phyloP scores from a whole-genome alignment of 2,113 vertebrate genomes.

The Microcebus tavaratra region DNA sequence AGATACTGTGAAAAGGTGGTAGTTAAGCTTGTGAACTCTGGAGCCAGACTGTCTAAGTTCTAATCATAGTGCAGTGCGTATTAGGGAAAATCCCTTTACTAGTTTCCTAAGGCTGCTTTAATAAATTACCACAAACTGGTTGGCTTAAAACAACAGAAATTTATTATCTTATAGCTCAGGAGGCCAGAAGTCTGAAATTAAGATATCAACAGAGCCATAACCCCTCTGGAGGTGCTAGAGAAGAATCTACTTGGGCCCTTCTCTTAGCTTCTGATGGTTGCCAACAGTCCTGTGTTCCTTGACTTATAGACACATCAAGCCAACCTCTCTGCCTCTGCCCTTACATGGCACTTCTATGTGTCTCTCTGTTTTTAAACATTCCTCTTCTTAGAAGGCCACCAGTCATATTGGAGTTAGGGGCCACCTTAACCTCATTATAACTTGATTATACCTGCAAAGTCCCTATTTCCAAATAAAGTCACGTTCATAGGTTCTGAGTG shows the following conservation, averaged over 20 bases:
- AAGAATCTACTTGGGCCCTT: neutral
- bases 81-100: neutral
- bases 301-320: neutral
- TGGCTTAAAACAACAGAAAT: neutral
- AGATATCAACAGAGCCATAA: neutral
- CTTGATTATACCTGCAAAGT: neutral
- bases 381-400: neutral
- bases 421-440: neutral
- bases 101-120: neutral
- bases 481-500: neutral
- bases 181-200: neutral
- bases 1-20: neutral
- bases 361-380: neutral
- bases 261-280: neutral
- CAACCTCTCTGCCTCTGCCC: neutral
- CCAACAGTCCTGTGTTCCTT: neutral
- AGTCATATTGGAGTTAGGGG: neutral
- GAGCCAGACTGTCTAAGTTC: neutral
- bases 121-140: neutral
- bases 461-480: neutral
- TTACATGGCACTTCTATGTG: neutral
- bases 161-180: neutral
- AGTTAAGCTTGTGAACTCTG: neutral
- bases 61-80: neutral
- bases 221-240: neutral